Conservation (phyloP, 2,797 vertebrate species). For the Eptatretus atami region DNA sequence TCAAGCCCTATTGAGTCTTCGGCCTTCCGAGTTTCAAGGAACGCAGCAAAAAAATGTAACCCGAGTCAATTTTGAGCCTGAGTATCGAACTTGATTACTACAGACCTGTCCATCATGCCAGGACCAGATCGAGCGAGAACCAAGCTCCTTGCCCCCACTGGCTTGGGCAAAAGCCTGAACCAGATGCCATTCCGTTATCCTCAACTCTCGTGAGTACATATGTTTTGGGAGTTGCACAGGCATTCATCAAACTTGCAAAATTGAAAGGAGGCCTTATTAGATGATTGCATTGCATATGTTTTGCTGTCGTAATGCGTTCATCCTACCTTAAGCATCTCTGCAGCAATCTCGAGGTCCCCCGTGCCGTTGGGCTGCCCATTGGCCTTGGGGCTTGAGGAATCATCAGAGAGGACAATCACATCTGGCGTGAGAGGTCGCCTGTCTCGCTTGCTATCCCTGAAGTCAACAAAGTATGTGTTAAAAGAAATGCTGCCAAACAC, state of each 20-base stretch:
- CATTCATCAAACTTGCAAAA: background rate
- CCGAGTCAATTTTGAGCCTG: no score
- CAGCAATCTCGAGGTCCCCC: background rate
- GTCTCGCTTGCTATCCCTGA: constrained; percentile 34
- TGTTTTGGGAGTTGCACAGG: background rate
- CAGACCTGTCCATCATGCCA: no score
- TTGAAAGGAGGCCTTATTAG: background rate
- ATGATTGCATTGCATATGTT: background rate
- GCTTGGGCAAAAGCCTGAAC: no score
- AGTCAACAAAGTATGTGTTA: background rate
- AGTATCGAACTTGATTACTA: no score
- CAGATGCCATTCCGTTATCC: no score
- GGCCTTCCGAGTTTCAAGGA: no score
- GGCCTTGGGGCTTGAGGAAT: constrained; percentile 53
- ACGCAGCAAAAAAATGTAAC: no score
- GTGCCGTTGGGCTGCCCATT: constrained; percentile 9
- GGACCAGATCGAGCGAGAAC: no score
- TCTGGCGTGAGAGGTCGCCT: constrained; percentile 53
- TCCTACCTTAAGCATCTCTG: constrained; percentile 67
- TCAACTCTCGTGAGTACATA: no score
- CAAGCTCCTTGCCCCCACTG: no score
- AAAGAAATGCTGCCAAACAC: background rate
- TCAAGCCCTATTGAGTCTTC: no score
- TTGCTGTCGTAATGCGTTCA: background rate
- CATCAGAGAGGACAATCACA: constrained; percentile 63